These are phyloP conservation scores for Seriola quinqueradiata DNA, from an alignment of 2,113 vertebrate genomes.

Conservation along the genomic window DNA sequence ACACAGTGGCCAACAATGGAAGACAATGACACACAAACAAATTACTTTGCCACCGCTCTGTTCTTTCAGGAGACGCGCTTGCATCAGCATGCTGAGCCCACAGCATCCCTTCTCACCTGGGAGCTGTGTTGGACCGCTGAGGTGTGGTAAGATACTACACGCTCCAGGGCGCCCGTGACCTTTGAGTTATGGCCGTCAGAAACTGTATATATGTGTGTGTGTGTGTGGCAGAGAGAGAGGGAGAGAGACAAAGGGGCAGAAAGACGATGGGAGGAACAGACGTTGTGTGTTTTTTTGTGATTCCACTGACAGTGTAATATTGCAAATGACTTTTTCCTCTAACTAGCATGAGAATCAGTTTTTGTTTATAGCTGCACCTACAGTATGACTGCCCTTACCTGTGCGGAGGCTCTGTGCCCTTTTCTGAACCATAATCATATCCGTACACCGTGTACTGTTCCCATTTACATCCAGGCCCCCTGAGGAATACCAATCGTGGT, in stretches of 20 bases:
- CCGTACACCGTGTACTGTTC: slow-evolving; percentile 39
- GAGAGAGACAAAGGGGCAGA: slow-evolving; percentile 42
- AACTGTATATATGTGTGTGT: slow-evolving; percentile 21
- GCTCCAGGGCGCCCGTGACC: slow-evolving; percentile 75
- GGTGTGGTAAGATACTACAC: slow-evolving; percentile 77
- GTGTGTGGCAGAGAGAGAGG: slow-evolving; percentile 6
- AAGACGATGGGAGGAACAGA: slow-evolving; percentile 38
- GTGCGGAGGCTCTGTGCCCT: slow-evolving; percentile 40
- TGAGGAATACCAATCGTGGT: slow-evolving; percentile 43
- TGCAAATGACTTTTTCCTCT: slow-evolving; percentile 58
- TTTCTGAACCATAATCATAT: slow-evolving; percentile 58
- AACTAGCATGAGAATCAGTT: slow-evolving; percentile 57
- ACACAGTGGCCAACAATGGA: slow-evolving; percentile 55
- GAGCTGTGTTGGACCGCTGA: slow-evolving; percentile 76
- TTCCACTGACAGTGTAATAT: slow-evolving; percentile 67
- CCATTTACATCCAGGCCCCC: slow-evolving; percentile 63
- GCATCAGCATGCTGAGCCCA: slow-evolving; percentile 80
- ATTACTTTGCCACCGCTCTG: slow-evolving; percentile 63
- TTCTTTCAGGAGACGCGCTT: slow-evolving; percentile 67
- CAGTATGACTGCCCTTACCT: slow-evolving; percentile 52
- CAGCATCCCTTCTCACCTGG: slow-evolving; percentile 78
- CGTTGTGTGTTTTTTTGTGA: slow-evolving; percentile 51
- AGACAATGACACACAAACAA: slow-evolving; percentile 75
- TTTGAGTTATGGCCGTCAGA: slow-evolving; percentile 72
- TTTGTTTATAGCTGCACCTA: slow-evolving; percentile 58